Evolutionary conservation across 2,797 vertebrate genomes (phyloP), one percentile per base, ranked within the genome.

Genomic region (Moxostoma hubbsi): DNA sequence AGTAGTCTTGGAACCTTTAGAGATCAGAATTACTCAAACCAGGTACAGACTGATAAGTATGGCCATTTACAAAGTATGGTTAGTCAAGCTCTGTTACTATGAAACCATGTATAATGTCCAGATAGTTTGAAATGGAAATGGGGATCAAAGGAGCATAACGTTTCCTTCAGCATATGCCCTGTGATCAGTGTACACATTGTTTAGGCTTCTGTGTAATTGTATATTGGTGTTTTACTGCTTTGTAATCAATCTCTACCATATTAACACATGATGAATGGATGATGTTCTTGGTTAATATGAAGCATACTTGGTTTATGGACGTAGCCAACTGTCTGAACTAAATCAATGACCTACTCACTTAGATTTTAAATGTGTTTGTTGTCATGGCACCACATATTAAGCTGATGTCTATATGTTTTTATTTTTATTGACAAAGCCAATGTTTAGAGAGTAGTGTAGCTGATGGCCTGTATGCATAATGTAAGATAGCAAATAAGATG

Each of bases 181-280:
- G 54, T 43, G 57, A 46, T 62, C 57, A 45, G 65, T 69, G 62
- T 62, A 69, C 9, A 2, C 51, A 61, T 51, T 77, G 54, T 59
- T 69, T 55, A 18, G 18, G 53, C 64, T 66, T 66, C 16, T 7
- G 43, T 77, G 16, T 67, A 61, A 77, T 61, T 68, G 55, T 59
- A 36, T 36, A 36, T 36, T 36, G 36, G 36, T 36, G 53, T 77
- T 77, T 69, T 11, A 11, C 45, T 75, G 61, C 24, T 46, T 49
- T 36, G 43, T 66, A 55, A 47, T 67, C 16, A 1, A 15, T 76
- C 53, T 51, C 9, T 62, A 57, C n/a, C 46, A 6, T 53, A 49
- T 45, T 77, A 77, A 62, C 46, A 45, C 45, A 62, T 69, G 65
- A 70, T 69, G 16, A 66, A 65, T 75, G n/a, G 61, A 11, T 62